A percentile compares a stretch with the other conserved stretches of the same genome.
phyloP scores from a whole-genome alignment of 1,140 invertebrate genomes.

The Penaeus indicus region DNA sequence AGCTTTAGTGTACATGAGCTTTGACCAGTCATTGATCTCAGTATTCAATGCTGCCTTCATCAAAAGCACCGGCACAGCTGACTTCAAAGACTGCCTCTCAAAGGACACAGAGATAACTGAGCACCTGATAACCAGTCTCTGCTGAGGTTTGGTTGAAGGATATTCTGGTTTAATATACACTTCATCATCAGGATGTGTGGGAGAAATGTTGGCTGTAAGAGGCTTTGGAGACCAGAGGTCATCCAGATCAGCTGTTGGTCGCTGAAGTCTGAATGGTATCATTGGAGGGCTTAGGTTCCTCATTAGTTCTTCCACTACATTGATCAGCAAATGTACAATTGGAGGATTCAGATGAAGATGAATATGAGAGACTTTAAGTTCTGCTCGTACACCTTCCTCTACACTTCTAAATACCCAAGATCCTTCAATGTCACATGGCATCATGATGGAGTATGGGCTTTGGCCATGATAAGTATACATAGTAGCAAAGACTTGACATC shows the following conservation, averaged over 20 bases:
- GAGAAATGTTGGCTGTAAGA: slow-evolving; percentile 71
- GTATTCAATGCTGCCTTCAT: slow-evolving; percentile 75
- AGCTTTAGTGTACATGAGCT: slow-evolving; percentile 72
- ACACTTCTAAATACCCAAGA: slow-evolving; percentile 75
- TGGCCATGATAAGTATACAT: slow-evolving; percentile 58
- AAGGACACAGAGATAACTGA: slow-evolving; percentile 74
- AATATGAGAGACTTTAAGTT: slow-evolving; percentile 76
- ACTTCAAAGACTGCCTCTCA: slow-evolving; percentile 76
- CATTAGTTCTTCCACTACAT: slow-evolving; percentile 70
- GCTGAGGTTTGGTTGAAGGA: slow-evolving; percentile 49
- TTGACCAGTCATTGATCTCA: slow-evolving; percentile 79
- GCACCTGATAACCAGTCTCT: slow-evolving; percentile 59
- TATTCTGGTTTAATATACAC: slow-evolving; percentile 59
- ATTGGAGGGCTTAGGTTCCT: slow-evolving; percentile 37
- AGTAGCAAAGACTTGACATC: slow-evolving; percentile 58
- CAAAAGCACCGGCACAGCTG: slow-evolving; percentile 71
- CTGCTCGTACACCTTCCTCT: slow-evolving; percentile 77
- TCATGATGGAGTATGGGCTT: slow-evolving; percentile 72
- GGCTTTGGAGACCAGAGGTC: slow-evolving; percentile 84
- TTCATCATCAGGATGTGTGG: slow-evolving; percentile 69
- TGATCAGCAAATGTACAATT: slow-evolving; percentile 79
- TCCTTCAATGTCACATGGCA: slow-evolving; percentile 82
- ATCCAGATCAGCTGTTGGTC: slow-evolving; percentile 69
- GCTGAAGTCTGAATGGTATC: slow-evolving; percentile 45
- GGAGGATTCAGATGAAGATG: slow-evolving; percentile 82